These are phyloP conservation scores for Hyla sarda DNA, from an alignment of 2,113 vertebrate species.

Conservation along the genomic window DNA sequence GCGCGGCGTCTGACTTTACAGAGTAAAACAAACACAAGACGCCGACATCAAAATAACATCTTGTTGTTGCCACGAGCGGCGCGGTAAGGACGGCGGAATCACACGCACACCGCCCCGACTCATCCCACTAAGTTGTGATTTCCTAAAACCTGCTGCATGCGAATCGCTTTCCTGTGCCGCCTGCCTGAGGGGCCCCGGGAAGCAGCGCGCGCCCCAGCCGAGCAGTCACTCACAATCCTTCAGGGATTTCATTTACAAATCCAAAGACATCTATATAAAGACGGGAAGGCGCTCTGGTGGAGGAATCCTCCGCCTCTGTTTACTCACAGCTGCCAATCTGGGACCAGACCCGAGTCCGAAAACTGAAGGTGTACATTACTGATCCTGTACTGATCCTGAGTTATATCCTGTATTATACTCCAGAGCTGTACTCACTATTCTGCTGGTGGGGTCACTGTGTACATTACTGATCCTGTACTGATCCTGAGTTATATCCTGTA, in stretches of 20 bases:
- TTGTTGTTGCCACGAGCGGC: slow-evolving; percentile 47
- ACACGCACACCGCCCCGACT: neutral
- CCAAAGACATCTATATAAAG: slow-evolving; percentile 57
- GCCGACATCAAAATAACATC: slow-evolving; percentile 36
- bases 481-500: too few species aligned
- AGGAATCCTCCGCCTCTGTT: slow-evolving; percentile 22
- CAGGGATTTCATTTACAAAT: slow-evolving; percentile 49
- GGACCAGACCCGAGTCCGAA: slow-evolving; percentile 3
- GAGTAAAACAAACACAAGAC: slow-evolving; percentile 31
- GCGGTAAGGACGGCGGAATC: slow-evolving; percentile 24
- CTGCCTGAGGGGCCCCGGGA: slow-evolving; percentile 34
- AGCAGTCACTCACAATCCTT: slow-evolving; percentile 41
- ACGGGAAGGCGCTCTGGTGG: neutral
- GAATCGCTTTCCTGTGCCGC: slow-evolving; percentile 1
- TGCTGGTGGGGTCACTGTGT: too few species aligned
- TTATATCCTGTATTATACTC: too few species aligned
- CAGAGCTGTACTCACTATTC: too few species aligned
- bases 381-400: too few species aligned
- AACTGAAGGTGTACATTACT: too few species aligned
- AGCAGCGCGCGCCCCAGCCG: neutral
- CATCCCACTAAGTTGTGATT: slow-evolving; percentile 23
- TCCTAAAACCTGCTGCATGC: slow-evolving; percentile 34
- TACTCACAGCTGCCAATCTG: slow-evolving; percentile 17
- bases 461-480: too few species aligned
- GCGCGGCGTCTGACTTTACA: neutral